Evolutionary conservation across 1,140 invertebrate genomes (phyloP), one percentile per base, ranked within the genome.

Genomic region (Sitodiplosis mosellana): DNA sequence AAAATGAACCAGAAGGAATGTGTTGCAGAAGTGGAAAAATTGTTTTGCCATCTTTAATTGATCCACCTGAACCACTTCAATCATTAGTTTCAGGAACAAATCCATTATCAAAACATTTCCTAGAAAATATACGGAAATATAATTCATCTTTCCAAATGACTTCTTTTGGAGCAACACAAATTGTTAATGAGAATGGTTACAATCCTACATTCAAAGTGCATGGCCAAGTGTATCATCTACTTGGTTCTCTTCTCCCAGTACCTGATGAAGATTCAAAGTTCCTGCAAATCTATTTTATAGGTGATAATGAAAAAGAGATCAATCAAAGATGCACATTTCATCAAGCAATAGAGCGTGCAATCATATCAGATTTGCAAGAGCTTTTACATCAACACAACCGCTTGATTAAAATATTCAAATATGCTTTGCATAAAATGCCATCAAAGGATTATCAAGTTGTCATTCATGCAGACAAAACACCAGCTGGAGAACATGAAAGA

Each of bases 121-220:
- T 64, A 49, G 43, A 54, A 41, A 59, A 67, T 22, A 67, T 65
- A 49, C 53, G 46, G 43, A 44, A 51, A 45, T 48, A 46, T n/a
- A 55, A 54, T 52, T 52, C 46, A 37, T 53, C 40, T 38, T 56
- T 51, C 45, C 50, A 54, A 47, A 56, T 57, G 54, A 52, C 52
- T 48, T 56, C 54, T 12, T 54, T 55, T 50, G 55, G 51, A 19
- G 50, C 42, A 43, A 46, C 51, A 46, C 51, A 50, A 36, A 42
- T 50, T 27, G 40, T 48, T 14, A 21, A 34, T 27, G 49, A 48
- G 18, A 15, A n/a, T 40, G 63, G 36, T 56, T 63, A 56, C 69
- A 70, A 59, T 60, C 46, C 67, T 63, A 64, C 59, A 50, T 69
- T 67, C 52, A 66, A 66, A 56, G 60, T 70, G 40, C 61, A 70